phyloP scores from a whole-genome alignment of 2,888 invertebrate species.

The Cephus sareptanus region DNA sequence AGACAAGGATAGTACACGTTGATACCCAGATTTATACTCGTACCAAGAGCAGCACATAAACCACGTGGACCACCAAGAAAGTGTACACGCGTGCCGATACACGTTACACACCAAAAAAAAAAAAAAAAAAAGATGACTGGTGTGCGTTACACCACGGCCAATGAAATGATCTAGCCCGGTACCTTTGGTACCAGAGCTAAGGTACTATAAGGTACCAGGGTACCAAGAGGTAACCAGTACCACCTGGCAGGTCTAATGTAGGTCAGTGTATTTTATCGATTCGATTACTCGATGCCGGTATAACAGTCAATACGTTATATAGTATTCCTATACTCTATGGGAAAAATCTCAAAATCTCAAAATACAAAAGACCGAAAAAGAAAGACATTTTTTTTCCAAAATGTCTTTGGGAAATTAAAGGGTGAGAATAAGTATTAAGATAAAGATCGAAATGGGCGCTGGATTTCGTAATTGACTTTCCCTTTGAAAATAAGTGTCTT shows the following conservation, averaged over 20 bases:
- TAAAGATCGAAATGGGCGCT: too few relatives aligned
- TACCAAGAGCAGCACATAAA: background rate
- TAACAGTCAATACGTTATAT: too few relatives aligned
- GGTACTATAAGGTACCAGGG: background rate
- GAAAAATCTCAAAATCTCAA: too few relatives aligned
- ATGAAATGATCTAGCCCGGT: background rate
- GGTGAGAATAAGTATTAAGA: too few relatives aligned
- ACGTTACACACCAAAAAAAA: background rate
- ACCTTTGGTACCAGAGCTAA: too few relatives aligned
- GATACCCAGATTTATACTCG: background rate
- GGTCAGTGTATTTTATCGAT: conserved; percentile 2
- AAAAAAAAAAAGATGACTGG: background rate
- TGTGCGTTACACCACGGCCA: background rate
- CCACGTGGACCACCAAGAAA: background rate
- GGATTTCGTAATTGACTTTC: too few relatives aligned
- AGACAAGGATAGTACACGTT: background rate
- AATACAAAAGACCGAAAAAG: too few relatives aligned
- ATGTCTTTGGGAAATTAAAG: too few relatives aligned
- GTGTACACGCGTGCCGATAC: conserved; percentile 1
- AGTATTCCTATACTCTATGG: too few relatives aligned
- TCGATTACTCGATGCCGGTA: background rate
- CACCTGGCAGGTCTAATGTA: background rate
- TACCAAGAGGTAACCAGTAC: background rate
- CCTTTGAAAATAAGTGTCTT: too few relatives aligned
- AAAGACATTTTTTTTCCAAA: too few relatives aligned